Conservation (phyloP, 2,797 vertebrate genomes). For the Hemibagrus guttatus region DNA sequence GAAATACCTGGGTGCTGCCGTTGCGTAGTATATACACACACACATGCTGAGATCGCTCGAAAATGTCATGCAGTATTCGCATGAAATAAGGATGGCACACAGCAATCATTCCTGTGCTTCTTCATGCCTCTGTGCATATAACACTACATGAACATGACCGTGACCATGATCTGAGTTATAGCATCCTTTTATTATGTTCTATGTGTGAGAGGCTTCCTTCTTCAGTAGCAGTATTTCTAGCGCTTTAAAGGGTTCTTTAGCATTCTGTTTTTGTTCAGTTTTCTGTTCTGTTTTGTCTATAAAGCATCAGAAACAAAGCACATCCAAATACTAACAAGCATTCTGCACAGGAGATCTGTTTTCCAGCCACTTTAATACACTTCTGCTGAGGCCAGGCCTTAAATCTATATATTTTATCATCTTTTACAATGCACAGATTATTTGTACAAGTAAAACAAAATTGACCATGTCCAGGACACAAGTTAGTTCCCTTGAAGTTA, state of each 20-base stretch:
- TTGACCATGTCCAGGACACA: too few species aligned
- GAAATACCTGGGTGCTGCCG: neutral
- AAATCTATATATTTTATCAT: too few species aligned
- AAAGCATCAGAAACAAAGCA: too few species aligned
- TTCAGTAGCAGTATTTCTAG: neutral
- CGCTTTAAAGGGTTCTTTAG: neutral
- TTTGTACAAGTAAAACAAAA: too few species aligned
- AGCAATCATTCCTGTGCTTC: neutral
- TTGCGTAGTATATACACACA: too few species aligned
- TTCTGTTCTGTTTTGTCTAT: too few species aligned
- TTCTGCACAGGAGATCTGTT: too few species aligned
- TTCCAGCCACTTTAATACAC: too few species aligned
- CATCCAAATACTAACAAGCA: too few species aligned
- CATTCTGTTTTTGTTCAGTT: neutral
- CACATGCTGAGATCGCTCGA: neutral
- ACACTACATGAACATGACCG: neutral
- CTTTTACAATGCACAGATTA: too few species aligned
- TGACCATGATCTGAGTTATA: neutral
- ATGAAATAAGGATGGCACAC: neutral
- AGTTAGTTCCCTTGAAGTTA: too few species aligned
- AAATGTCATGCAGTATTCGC: neutral
- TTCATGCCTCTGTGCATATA: neutral
- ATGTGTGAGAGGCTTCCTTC: neutral
- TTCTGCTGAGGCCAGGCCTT: too few species aligned
- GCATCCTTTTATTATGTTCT: neutral